A percentile compares a stretch with the other conserved stretches of the same genome.
Conservation (phyloP, 1,140 invertebrate genomes). For the Carposina sasakii region DNA sequence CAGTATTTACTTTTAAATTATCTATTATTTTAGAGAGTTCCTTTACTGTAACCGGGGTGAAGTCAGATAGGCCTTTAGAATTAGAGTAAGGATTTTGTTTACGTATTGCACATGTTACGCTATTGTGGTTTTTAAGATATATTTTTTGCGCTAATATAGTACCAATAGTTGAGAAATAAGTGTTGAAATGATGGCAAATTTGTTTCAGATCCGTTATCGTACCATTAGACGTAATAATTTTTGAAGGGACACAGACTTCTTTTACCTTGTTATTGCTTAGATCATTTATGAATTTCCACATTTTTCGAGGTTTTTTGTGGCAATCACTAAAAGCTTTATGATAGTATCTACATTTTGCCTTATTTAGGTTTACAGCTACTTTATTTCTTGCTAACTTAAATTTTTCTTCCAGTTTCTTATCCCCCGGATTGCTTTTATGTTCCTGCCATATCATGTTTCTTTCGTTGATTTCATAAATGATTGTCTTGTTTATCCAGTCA, state of each 20-base stretch:
- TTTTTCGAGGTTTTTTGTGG: conserved; percentile 10
- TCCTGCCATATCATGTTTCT: neutral
- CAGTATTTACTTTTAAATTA: conserved; percentile 17
- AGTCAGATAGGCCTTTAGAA: neutral
- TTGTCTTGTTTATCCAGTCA: conserved; percentile 6
- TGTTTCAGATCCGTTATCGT: conserved; percentile 6
- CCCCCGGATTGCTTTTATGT: neutral
- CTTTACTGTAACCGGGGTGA: conserved; percentile 5
- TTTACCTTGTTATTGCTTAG: conserved; percentile 10
- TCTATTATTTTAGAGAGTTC: conserved; percentile 20
- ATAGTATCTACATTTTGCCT: conserved; percentile 5
- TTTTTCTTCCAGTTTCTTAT: neutral
- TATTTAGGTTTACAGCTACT: conserved; percentile 2
- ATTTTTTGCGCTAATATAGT: conserved; percentile 11
- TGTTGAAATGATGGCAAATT: conserved; percentile 19
- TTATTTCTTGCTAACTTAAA: neutral
- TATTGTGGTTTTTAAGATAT: neutral
- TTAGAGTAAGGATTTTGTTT: neutral
- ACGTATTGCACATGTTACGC: neutral
- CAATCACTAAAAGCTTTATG: neutral
- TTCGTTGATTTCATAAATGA: neutral
- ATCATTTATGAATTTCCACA: conserved; percentile 11
- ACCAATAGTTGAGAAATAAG: conserved; percentile 18
- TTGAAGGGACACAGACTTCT: conserved; percentile 7
- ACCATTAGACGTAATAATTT: conserved; percentile 6